phyloP scores from a whole-genome alignment of 2,888 invertebrate genomes.

The Yponomeuta cagnagella region DNA sequence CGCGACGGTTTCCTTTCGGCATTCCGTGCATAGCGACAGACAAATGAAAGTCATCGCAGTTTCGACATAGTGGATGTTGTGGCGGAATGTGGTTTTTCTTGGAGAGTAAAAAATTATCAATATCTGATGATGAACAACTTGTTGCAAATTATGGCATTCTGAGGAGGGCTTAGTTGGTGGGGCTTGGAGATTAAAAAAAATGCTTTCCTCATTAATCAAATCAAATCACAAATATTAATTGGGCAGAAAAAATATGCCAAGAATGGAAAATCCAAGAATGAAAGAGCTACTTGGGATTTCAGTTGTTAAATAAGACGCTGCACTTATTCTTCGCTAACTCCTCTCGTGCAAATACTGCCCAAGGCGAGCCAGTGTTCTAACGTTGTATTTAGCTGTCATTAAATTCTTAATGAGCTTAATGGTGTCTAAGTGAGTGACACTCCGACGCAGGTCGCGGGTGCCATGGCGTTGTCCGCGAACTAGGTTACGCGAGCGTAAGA shows the following conservation, averaged over 20 bases:
- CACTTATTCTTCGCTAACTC: neutral
- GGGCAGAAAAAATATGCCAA: too few species aligned
- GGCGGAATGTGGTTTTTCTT: neutral
- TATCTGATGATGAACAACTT: neutral
- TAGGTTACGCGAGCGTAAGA: slow-evolving; percentile 48
- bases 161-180: too few species aligned
- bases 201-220: too few species aligned
- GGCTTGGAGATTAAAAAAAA: too few species aligned
- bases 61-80: neutral
- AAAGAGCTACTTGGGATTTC: neutral
- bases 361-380: slow-evolving; percentile 2
- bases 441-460: slow-evolving; percentile 52
- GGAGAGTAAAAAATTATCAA: neutral
- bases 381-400: slow-evolving; percentile 10
- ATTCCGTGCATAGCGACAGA: neutral
- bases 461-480: slow-evolving; percentile 43
- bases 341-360: neutral
- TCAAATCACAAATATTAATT: too few species aligned
- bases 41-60: neutral
- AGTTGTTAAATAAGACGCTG: neutral
- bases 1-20: neutral
- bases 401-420: slow-evolving; percentile 31
- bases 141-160: neutral
- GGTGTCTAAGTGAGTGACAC: slow-evolving; percentile 26
- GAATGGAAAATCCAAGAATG: too few species aligned